Evolutionary conservation across 2,797 vertebrate genomes (phyloP).

Genomic region (Psittacula echo): DNA sequence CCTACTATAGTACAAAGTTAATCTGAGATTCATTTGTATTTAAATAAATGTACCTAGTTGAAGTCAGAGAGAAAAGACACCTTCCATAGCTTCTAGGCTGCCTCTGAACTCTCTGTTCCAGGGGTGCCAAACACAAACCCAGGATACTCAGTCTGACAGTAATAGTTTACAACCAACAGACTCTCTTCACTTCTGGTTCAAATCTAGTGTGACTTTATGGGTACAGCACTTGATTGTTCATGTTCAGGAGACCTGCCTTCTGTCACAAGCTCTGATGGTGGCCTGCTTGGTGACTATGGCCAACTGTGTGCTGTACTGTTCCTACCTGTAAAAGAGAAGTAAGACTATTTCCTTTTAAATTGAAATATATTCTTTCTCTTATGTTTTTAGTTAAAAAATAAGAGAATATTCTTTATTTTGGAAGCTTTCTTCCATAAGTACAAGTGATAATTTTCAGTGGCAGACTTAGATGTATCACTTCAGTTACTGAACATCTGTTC

Average conservation of each 20-base stretch:
- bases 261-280: background rate
- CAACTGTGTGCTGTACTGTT: background rate
- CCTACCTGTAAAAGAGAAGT: background rate
- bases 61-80: background rate
- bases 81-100: background rate
- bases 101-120: background rate
- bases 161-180: background rate
- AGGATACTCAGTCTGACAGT: accelerated
- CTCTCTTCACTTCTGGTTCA: background rate
- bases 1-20: background rate
- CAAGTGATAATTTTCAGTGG: background rate
- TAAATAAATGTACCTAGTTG: background rate
- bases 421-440: background rate
- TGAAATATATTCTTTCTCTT: background rate
- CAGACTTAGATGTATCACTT: background rate
- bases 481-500: background rate
- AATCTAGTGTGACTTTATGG: background rate
- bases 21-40: background rate
- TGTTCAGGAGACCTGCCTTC: background rate
- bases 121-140: accelerated
- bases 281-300: background rate
- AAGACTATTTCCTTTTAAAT: background rate
- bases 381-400: background rate
- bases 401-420: background rate
- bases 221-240: background rate